Evolutionary conservation across 1,140 invertebrate species (phyloP).

Genomic region (Sesamia nonagrioides): DNA sequence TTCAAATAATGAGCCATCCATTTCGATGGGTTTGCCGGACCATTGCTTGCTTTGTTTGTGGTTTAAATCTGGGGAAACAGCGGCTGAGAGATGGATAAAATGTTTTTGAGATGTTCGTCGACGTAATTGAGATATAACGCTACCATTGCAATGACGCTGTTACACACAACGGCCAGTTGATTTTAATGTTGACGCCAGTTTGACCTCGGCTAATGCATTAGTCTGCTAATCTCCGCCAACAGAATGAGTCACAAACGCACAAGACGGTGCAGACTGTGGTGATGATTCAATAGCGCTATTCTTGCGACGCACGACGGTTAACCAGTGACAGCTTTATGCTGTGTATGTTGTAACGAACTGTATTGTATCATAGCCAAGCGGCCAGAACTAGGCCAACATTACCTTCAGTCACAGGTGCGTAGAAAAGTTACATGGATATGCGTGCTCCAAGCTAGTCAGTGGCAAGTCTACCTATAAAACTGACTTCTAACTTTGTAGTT

Average conservation of each 20-base stretch:
- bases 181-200: constrained; percentile 15
- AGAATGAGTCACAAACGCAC: constrained; percentile 41
- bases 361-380: constrained; percentile 18
- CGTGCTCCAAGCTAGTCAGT: constrained; percentile 15
- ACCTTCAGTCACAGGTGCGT: background rate
- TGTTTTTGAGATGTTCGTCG: constrained; percentile 29
- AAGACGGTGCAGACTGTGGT: constrained; percentile 28
- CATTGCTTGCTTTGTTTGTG: constrained; percentile 40
- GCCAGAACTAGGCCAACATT: constrained; percentile 16
- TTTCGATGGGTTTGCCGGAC: constrained; percentile 40
- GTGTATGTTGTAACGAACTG: constrained; percentile 31
- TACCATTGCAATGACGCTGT: background rate
- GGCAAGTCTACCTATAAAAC: background rate
- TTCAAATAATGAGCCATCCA: constrained; percentile 46
- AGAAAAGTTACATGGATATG: background rate
- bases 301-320: constrained; percentile 25
- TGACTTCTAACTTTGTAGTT: constrained; percentile 9
- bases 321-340: constrained; percentile 24
- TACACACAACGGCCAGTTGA: constrained; percentile 6
- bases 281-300: constrained; percentile 48
- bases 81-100: background rate
- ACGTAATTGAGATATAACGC: constrained; percentile 12
- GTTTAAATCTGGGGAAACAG: constrained; percentile 24
- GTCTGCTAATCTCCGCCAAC: constrained; percentile 13
- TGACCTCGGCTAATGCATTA: constrained; percentile 42